These are phyloP conservation scores for Melopsittacus undulatus DNA, from an alignment of 2,797 vertebrate species.

Conservation along the genomic window DNA sequence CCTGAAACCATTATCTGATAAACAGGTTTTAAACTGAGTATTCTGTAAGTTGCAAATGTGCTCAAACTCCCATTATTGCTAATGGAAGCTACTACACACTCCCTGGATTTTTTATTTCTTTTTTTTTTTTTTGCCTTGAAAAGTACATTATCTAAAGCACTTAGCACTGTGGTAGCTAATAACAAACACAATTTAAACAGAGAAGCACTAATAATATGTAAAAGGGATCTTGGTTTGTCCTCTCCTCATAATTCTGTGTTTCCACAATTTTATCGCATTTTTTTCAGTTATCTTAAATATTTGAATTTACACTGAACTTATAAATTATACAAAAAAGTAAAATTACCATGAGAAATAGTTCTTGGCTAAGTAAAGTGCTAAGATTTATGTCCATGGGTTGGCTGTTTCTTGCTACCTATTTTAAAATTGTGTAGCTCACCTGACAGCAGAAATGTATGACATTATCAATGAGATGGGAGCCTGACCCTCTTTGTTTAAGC, in stretches of 20 bases:
- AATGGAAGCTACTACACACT: constrained; percentile 27
- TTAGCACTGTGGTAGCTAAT: constrained; percentile 42
- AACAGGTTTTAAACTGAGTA: constrained; percentile 6
- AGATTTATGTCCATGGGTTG: neutral
- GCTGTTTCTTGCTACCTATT: neutral
- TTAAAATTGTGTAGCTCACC: neutral
- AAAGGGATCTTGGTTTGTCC: neutral
- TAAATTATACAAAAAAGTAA: neutral
- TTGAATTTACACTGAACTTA: constrained; percentile 7
- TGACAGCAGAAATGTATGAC: neutral
- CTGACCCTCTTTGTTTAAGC: neutral
- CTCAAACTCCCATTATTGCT: constrained; percentile 11
- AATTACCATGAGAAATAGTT: neutral
- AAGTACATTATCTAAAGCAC: constrained; percentile 48
- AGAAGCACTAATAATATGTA: constrained; percentile 1
- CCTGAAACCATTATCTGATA: neutral
- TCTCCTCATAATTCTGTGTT: neutral
- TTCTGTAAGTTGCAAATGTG: neutral
- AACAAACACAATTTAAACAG: constrained; percentile 9
- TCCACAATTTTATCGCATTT: neutral
- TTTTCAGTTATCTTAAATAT: neutral
- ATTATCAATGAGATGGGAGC: neutral
- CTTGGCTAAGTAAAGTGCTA: neutral
- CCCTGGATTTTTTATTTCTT: neutral
- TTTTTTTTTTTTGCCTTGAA: neutral